Percentiles rank a stretch among this genome's conserved stretches.
Conservation (phyloP, 2,797 vertebrate genomes). For the Pseudopleuronectes americanus region DNA sequence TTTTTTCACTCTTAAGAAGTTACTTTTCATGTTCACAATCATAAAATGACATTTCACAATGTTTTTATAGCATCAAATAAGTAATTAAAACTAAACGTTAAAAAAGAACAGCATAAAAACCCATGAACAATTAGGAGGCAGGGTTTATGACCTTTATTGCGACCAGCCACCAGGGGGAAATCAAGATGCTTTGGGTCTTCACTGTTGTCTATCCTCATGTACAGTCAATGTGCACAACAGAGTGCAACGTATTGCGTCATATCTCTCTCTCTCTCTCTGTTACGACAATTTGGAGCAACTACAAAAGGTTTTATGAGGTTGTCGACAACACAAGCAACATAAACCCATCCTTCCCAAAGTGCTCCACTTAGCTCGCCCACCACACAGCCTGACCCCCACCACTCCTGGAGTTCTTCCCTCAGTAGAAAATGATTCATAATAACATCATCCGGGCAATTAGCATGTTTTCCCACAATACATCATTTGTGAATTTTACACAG, state of each 20-base stretch:
- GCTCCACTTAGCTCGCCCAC: neutral
- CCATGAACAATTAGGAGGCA: too few species aligned
- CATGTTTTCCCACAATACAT: neutral
- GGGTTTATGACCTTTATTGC: too few species aligned
- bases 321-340: neutral
- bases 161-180: too few species aligned
- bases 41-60: too few species aligned
- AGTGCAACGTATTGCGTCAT: neutral
- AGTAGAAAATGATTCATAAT: neutral
- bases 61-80: too few species aligned
- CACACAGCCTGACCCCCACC: neutral
- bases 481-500: slow-evolving; percentile 2
- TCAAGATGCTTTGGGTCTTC: too few species aligned
- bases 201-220: too few species aligned
- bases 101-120: too few species aligned
- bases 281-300: neutral
- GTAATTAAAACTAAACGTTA: too few species aligned
- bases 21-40: neutral
- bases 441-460: neutral
- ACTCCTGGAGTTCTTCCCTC: neutral
- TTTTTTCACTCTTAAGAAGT: neutral
- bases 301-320: neutral
- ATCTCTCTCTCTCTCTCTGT: neutral
- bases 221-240: too few species aligned
- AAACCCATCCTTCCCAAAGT: neutral